These are phyloP conservation scores for Apostichopus parvimensis DNA, from an alignment of 35 echinoderm and acorn worm species.

Conservation along the genomic window DNA sequence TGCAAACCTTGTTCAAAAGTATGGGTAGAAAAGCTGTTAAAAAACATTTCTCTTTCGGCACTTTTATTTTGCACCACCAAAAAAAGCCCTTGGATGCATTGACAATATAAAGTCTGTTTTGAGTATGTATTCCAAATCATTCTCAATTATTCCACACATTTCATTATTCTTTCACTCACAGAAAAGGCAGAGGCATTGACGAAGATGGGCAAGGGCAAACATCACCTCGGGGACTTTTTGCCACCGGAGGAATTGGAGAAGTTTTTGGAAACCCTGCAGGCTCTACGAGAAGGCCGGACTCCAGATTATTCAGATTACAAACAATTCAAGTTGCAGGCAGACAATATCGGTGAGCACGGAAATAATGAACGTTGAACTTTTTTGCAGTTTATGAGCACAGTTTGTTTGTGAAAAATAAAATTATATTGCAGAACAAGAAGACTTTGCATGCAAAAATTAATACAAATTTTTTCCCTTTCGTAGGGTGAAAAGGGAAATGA, in stretches of 20 bases:
- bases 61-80: not conserved
- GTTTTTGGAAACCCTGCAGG: conserved; percentile 91
- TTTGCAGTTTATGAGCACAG: no score
- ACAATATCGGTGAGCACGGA: conserved; percentile 80
- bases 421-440: no score
- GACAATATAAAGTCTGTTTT: no score
- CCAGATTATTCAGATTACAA: conserved; percentile 98
- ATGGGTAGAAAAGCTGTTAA: no score
- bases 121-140: not conserved
- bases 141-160: not conserved
- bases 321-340: conserved; percentile 90
- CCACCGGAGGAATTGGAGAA: conserved; percentile 93
- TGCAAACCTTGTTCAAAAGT: no score
- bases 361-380: no score
- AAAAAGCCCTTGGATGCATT: no score
- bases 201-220: conserved; percentile 77
- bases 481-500: no score
- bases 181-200: conserved; percentile 85
- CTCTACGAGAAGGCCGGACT: conserved; percentile 85
- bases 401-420: no score
- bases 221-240: conserved; percentile 92
- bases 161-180: conserved; percentile 43
- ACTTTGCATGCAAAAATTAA: no score
- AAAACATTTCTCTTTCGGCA: no score
- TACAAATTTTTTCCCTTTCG: no score